Base-by-base conservation (phyloP, 2,888 invertebrate species). In the Scaeva pyrastri region DNA sequence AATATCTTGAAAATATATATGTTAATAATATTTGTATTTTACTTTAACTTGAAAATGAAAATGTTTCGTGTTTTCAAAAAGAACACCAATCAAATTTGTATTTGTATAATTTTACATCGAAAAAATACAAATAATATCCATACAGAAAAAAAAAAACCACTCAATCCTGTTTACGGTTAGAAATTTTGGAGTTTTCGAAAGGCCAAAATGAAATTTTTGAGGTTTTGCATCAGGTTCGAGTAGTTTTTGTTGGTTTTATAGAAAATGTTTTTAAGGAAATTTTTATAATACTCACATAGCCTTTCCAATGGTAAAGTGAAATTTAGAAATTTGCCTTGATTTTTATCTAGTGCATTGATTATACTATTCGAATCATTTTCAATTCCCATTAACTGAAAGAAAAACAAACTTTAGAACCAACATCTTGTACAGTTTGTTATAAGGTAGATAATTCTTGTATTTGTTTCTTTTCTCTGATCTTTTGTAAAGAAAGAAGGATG, bases 321-420 rank as follows among this genome's bases (percentile, higher is more conserved):
- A 90, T 91, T 91, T 90, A 92, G 90, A 89, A 91, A 90, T 89
- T 92, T 92, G 90, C 91, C 90, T 89, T 91, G 91, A 91, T 91
- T 91, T 89, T 92, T 91, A 88, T 92, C 92, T 90, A 92, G 90
- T 89, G 91, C 91, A 90, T 91, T 92, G 89, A 92, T 91, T 90
- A 91, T 91, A 90, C 91, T 90, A 89, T 91, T 91, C 88, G 91
- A 90, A 90, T 91, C 92, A 91, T 90, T 91, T 90, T 92, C 92
- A 90, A 92, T 91, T 89, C 90, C 91, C 90, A 92, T 90, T 87
- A 92, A 90, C 92, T 92, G 90, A 88, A 89, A 90, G 89, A 89
- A 89, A 88, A 89, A 89, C 83, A 70, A 81, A 88, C 71, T 75
- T 86, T 86, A 86, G 77, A 86, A 86, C 45, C 58, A 82, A 71